Evolutionary conservation across 2,797 vertebrate genomes (phyloP), one percentile per base, ranked within the genome.

Genomic region (Loris lydekkerianus): DNA sequence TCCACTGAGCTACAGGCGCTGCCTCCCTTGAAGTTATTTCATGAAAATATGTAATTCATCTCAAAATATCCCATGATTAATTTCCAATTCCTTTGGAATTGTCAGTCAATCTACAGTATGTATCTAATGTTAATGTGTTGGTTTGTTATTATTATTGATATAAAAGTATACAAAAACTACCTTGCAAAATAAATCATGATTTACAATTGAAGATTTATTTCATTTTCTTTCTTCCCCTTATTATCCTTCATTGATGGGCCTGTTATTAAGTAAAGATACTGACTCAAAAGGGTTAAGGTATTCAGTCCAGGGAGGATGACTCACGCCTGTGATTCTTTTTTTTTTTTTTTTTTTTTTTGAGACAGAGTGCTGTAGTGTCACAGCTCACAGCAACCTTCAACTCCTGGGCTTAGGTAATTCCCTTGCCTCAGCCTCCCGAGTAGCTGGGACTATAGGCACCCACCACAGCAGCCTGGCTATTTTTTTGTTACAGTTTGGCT

Each of bases 91-190:
- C 29, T 95, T 88, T 43, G 17, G 56, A 82, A 82, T 65, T 67
- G 6, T 58, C 34, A 43, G 3, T 73, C 60, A 86, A 49, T 82
- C 6, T 61, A 17, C 77, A 49, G 29, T 84, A 21, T 72, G 29
- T 84, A 21, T 72, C 82, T 84, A 86, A 67, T 78, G 25, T 70
- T 86, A 61, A 43, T 82, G 2, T 86, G n/a, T 67, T 89, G 46
- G 65, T 90, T 95, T 81, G 21, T 88, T 88, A 67, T 81, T 92
- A 49, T 84, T 81, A 70, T 76, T 86, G 86, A 81, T 86, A 40
- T 93, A 82, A 86, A 96, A 63, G 34, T 77, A 77, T 13, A 56
- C 18, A 70, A 78, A 89, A 93, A 82, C 69, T 70, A 5, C 78
- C 53, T 84, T 20, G 17, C 27, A 94, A 67, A 94, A 72, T 73